These are phyloP conservation scores for Bos indicus DNA, from an alignment of 2,113 vertebrate genomes.

Conservation along the genomic window DNA sequence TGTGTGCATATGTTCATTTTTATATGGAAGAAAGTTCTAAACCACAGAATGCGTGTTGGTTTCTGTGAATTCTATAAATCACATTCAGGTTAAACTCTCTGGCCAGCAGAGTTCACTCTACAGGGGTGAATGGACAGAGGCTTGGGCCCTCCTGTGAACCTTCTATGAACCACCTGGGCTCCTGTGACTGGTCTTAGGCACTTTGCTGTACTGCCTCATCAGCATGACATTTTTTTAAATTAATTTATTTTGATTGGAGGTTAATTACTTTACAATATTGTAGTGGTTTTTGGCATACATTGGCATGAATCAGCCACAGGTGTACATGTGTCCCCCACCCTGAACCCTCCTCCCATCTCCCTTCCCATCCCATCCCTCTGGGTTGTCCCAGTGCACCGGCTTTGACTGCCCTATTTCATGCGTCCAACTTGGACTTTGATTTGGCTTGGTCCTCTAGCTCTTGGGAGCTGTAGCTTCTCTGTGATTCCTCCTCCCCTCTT, in stretches of 20 bases:
- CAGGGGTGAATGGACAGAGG: conserved; percentile 56
- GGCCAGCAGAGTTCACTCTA: conserved; percentile 42
- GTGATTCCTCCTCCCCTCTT: neutral
- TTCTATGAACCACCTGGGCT: conserved; percentile 6
- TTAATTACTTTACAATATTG: neutral
- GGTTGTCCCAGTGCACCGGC: neutral
- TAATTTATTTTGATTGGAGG: neutral
- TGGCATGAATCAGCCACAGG: neutral
- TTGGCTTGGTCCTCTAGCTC: conserved; percentile 50
- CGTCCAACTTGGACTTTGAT: neutral
- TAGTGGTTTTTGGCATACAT: neutral
- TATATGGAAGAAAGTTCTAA: neutral
- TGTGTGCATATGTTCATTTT: neutral
- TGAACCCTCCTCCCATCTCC: neutral
- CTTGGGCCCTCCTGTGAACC: neutral
- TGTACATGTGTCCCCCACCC: neutral
- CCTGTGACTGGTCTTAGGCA: conserved; percentile 5
- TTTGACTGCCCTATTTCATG: neutral
- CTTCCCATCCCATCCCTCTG: neutral
- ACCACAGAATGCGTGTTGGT: neutral
- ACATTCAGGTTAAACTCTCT: neutral
- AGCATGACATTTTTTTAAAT: neutral
- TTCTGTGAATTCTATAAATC: neutral
- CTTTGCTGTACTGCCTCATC: neutral
- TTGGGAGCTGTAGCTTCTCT: conserved; percentile 28